These are phyloP conservation scores for Himalopsyche japonica DNA, from an alignment of 2,888 invertebrate genomes.

Conservation along the genomic window DNA sequence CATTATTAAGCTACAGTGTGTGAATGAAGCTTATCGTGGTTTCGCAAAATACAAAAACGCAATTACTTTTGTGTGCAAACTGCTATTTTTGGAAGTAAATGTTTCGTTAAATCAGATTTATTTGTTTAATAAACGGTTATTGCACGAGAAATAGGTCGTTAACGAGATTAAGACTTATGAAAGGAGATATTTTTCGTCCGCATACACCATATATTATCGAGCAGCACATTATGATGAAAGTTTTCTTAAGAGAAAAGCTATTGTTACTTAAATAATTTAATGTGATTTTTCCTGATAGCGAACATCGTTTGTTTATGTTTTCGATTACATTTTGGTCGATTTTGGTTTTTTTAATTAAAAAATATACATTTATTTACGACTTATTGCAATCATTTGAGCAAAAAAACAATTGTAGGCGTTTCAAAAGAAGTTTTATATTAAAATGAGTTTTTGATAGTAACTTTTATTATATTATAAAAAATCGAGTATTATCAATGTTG, in stretches of 20 bases:
- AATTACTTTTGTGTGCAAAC: background rate
- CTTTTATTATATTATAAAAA: too few relatives aligned
- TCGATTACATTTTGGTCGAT: too few relatives aligned
- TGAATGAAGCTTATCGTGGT: background rate
- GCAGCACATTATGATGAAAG: background rate
- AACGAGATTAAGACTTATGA: constrained; percentile 24
- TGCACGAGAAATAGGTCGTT: constrained; percentile 30
- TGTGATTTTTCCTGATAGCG: background rate
- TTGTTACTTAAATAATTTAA: background rate
- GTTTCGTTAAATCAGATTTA: constrained; percentile 35
- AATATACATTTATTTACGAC: too few relatives aligned
- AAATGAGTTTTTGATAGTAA: too few relatives aligned
- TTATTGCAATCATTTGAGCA: too few relatives aligned
- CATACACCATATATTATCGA: background rate
- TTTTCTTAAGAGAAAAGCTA: background rate
- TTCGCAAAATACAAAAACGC: background rate
- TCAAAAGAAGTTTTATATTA: too few relatives aligned
- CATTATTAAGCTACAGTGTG: too few relatives aligned
- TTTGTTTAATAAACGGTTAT: constrained; percentile 26
- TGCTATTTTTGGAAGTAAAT: constrained; percentile 29
- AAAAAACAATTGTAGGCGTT: too few relatives aligned
- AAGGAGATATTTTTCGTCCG: background rate
- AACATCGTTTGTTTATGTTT: background rate
- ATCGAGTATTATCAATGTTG: too few relatives aligned
- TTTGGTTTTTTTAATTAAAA: too few relatives aligned